Percentiles rank a stretch among this genome's conserved stretches.
Conservation (phyloP, 1,140 invertebrate species). For the Scaptomyza hsui region DNA sequence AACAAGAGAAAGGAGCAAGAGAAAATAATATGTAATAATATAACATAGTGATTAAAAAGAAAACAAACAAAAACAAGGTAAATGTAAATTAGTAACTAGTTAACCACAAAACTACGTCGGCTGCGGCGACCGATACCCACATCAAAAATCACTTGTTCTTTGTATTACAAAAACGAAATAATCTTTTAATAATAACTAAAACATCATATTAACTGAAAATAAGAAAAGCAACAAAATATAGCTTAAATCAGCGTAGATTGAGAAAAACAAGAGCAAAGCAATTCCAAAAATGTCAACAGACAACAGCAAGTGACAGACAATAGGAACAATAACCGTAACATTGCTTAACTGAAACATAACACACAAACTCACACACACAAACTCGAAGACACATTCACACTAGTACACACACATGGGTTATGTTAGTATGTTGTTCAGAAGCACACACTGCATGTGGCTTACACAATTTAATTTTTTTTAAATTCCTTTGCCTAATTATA, state of each 20-base stretch:
- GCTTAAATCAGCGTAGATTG: conserved; percentile 38
- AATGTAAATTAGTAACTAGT: conserved; percentile 73
- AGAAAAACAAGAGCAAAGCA: neutral
- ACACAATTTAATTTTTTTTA: neutral
- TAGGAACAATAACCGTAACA: conserved; percentile 13
- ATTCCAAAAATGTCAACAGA: neutral
- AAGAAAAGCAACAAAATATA: conserved; percentile 27
- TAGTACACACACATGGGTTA: conserved; percentile 9
- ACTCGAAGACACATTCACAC: conserved; percentile 35
- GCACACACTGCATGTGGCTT: conserved; percentile 28
- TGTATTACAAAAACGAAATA: conserved; percentile 40
- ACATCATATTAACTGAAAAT: conserved; percentile 7
- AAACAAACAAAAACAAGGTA: conserved; percentile 10
- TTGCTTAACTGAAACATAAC: conserved; percentile 7
- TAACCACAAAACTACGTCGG: conserved; percentile 40
- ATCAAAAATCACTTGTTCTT: conserved; percentile 48
- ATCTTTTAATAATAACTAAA: conserved; percentile 17
- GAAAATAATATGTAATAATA: conserved; percentile 54
- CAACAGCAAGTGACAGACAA: conserved; percentile 7
- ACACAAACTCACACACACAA: conserved; percentile 1
- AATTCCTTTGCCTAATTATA: conserved; percentile 30
- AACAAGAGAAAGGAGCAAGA: conserved; percentile 47
- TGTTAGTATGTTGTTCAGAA: conserved; percentile 40
- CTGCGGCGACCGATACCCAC: conserved; percentile 22
- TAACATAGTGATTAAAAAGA: conserved; percentile 38